Evolutionary conservation across 1,140 invertebrate genomes (phyloP), one percentile per base, ranked within the genome.

Genomic region (Bicyclus anynana): DNA sequence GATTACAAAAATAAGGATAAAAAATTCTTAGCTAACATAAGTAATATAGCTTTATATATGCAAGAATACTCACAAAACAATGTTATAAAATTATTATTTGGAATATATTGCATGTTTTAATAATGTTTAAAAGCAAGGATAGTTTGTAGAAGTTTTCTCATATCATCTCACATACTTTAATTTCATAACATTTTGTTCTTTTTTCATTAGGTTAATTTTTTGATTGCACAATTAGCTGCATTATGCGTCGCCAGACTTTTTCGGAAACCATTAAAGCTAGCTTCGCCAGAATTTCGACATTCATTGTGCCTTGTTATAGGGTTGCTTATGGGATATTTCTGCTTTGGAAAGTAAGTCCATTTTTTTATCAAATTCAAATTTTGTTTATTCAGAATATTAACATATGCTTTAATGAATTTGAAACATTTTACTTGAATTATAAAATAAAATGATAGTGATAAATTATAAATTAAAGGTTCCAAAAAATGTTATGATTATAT

Each of bases 241-340:
- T 87, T 97, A 69, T 89, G 91, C 67, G 87, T 95, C 63, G 95
- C 95, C 58, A 91, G 93, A 66, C 72, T 95, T 27, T 94, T 95
- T 80, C 92, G 94, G 70, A 92, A 92, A 65, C 90, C 91, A 71
- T 89, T 97, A 59, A 93, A 92, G 84, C 92, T 93, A 59, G 92
- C 93, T 50, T 91, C 92, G 48, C 89, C 93, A 59, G 91, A 91
- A 40, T 91, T 92, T 56, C 91, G 95, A 69, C 94, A 96, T 89
- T 89, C 90, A 50, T 94, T 94, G 74, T 94, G 94, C 56, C 90
- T 96, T 29, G 74, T 93, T 42, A 89, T 95, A 77, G 96, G 96
- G 47, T 88, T 97, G 67, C 78, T 91, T 54, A 92, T 96, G 73
- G 94, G 94, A 60, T 96, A 95, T 89, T 97, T 97, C 87, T 96